Evolutionary conservation across 37 sponge, comb jelly and placozoan genomes (phyloP), one percentile per base, ranked within the genome.

Genomic region (Sycon ciliatum): DNA sequence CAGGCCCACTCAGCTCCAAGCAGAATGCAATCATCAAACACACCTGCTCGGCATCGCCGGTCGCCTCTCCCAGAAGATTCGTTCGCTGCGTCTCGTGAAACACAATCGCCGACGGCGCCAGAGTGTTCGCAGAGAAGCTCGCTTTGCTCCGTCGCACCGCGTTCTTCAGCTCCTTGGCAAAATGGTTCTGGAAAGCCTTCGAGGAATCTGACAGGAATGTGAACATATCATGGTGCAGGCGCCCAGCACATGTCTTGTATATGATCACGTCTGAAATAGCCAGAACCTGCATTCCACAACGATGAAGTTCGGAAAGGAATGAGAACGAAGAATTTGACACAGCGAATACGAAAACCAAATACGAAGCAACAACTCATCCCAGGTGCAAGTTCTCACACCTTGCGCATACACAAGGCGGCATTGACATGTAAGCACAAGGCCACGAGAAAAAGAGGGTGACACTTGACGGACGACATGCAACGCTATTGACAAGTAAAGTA

Each of bases 191-290:
- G 76, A 86, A 94, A 1, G 85, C 85, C 20, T 89, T 83, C 31
- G 91, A 86, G 0, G 95, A 91, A 79, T 89, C 85, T 31, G 78
- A 79, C 16, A 94, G 79, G 63, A 94, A 94, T 26, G 69, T 74
- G 49, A 85, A 94, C 81, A 94, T 84, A 69, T 94, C 95, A 64
- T 84, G 86, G 78, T 94, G 95, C 9, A 94, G 77, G 5, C 95
- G 73, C 77, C 89, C 90, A 30, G 95, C 90, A 54, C 90, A 49
- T 0, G 95, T 89, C 27, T 91, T 75, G 36, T 89, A 94, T 11
- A 94, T 74, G 24, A 89, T 83, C 1, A 94, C 77, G 68, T 94
- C 95, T 36, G 95, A 94, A n/a, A 94, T 79, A 31, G 95, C 95
- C 56, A 94, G 82, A 16, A 94, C 70, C 57, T 91, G 86, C 57